Evolutionary conservation across 2,797 vertebrate species (phyloP).

Genomic region (Propithecus perrieri): DNA sequence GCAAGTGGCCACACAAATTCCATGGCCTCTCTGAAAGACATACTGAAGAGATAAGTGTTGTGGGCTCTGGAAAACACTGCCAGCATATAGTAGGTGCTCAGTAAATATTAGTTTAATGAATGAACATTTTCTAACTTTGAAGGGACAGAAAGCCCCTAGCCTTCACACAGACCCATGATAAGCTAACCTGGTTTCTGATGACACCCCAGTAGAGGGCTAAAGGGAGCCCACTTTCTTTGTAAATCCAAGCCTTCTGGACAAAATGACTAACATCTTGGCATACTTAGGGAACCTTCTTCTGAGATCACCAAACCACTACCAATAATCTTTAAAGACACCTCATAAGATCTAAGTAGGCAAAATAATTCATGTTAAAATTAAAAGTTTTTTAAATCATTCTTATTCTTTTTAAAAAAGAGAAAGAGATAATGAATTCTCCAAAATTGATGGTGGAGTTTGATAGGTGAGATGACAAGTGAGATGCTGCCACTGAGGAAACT

Average conservation of each 20-base stretch:
- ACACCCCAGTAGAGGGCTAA: neutral
- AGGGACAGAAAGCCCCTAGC: neutral
- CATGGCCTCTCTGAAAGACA: neutral
- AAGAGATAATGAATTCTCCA: neutral
- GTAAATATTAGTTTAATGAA: neutral
- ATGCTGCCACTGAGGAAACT: neutral
- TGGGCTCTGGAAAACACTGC: neutral
- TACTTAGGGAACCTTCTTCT: neutral
- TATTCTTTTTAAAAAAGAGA: neutral
- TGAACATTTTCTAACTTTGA: neutral
- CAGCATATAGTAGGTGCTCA: neutral
- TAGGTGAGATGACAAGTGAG: neutral
- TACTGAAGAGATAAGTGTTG: neutral
- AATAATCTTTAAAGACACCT: neutral
- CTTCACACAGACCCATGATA: neutral
- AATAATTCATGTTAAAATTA: slow-evolving; percentile 7
- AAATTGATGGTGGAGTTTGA: neutral
- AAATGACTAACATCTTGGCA: neutral
- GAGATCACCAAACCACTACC: neutral
- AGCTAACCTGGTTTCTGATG: neutral
- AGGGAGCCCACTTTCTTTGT: neutral
- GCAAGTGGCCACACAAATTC: neutral
- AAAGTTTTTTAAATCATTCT: neutral
- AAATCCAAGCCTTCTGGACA: neutral
- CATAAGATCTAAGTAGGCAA: neutral